Evolutionary conservation across 2,797 vertebrate species (phyloP).

Genomic region (Falco peregrinus): DNA sequence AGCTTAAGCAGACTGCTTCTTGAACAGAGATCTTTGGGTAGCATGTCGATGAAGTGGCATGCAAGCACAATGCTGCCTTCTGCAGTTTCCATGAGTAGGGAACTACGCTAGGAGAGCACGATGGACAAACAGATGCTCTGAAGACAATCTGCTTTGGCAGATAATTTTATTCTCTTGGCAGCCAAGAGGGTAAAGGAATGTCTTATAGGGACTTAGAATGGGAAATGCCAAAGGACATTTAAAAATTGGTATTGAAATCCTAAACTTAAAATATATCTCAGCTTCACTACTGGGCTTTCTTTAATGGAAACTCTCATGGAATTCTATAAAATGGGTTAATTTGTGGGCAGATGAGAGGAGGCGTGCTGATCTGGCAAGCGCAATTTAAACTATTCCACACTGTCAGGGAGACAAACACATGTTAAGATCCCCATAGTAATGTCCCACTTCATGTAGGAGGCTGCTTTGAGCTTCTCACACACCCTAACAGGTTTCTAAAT

Average conservation of each 20-base stretch:
- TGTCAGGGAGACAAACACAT: background rate
- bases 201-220: background rate
- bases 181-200: background rate
- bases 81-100: background rate
- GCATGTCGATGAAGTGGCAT: background rate
- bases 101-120: background rate
- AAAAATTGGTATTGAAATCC: background rate
- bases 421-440: background rate
- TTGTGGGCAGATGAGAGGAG: background rate
- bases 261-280: background rate
- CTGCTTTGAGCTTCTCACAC: background rate
- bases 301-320: background rate
- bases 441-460: background rate
- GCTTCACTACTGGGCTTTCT: background rate
- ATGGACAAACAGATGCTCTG: background rate
- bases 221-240: background rate
- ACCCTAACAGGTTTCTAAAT: background rate
- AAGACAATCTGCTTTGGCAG: background rate
- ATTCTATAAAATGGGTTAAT: background rate
- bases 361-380: background rate
- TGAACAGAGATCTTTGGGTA: background rate
- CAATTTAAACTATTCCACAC: background rate
- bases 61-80: background rate
- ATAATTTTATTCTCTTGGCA: background rate
- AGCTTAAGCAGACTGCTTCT: background rate